Evolutionary conservation across 2,888 invertebrate species (phyloP), one percentile per base, ranked within the genome.

Genomic region (Dione vanillae): DNA sequence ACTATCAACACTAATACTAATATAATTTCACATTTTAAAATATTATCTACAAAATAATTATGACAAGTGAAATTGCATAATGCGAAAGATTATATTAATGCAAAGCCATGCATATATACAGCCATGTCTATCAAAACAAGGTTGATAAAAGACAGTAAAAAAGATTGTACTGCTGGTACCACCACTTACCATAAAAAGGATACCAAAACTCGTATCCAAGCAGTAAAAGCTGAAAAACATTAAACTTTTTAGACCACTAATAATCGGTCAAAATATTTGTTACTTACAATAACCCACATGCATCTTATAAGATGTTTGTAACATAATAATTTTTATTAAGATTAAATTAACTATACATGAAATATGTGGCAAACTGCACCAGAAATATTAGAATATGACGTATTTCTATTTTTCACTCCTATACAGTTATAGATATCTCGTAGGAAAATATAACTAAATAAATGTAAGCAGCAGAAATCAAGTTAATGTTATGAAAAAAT

Each of bases 181-280:
- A 88, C 86, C 92, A 93, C 92, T 93, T 93, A 93, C 93, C 93
- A 92, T 91, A 82, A 84, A 83, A 84, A 83, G 85, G 87, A 85
- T 88, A 91, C 83, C 89, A 90, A 90, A 83, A 89, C 91, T 89
- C 88, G 90, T 91, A 90, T 91, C 92, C 87, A 85, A 92, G 89
- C 83, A 85, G 92, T 85, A 84, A 84, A 88, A 85, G 89, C 93
- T 93, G 93, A 93, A 93, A 93, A 93, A 91, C 89, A 93, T 89
- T 74, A 91, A 91, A 90, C 77, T 82, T 79, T 88, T 90, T 90
- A 88, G 88, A 89, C 90, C 86, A 77, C 69, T 70, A 70, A 72
- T 76, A 74, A 69, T 75, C 76, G 78, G 79, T 79, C 78, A 79
- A 71, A 54, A 69, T 58, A 58, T 64, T 75, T 73, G 67, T 74